Evolutionary conservation across 2,888 invertebrate genomes (phyloP).

Genomic region (Himalopsyche japonica): DNA sequence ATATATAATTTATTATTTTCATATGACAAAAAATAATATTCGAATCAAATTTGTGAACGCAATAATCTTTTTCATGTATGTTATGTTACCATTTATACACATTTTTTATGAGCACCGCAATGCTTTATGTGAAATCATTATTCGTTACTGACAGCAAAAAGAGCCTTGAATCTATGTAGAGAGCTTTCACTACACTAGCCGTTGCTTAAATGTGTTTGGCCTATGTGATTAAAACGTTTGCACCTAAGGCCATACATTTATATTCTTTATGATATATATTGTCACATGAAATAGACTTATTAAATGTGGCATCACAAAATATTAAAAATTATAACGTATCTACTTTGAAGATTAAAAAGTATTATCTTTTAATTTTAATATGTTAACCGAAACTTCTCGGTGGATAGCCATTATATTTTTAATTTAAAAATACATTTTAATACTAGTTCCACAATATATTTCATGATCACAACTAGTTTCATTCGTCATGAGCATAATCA

Average conservation of each 20-base stretch:
- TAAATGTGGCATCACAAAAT: neutral
- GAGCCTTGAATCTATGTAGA: neutral
- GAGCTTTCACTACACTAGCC: neutral
- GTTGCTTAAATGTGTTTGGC: neutral
- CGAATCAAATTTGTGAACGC: neutral
- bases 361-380: too few species aligned
- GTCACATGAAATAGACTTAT: too few species aligned
- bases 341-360: too few species aligned
- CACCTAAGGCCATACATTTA: neutral
- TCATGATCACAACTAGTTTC: too few species aligned
- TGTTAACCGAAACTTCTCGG: too few species aligned
- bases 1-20: too few species aligned
- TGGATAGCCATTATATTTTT: too few species aligned
- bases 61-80: neutral
- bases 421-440: too few species aligned
- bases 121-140: neutral
- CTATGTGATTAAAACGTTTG: neutral
- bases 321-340: too few species aligned
- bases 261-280: neutral
- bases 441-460: too few species aligned
- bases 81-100: neutral
- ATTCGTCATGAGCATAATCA: too few species aligned
- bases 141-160: neutral
- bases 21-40: too few species aligned
- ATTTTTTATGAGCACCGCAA: neutral